Evolutionary conservation across 2,888 invertebrate genomes (phyloP).

Genomic region (Holacanthella duospinosa): DNA sequence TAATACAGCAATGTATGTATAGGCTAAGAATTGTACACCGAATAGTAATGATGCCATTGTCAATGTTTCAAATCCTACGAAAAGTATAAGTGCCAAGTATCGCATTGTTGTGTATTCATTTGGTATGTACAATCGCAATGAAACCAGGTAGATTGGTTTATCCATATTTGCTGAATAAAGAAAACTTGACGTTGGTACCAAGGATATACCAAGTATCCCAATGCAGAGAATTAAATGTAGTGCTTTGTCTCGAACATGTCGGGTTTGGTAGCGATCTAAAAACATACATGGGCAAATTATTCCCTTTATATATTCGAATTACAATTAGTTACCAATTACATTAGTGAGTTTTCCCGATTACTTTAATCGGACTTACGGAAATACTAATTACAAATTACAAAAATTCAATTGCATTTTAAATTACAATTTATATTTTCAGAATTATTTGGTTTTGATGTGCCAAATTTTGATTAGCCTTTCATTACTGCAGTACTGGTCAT

Average conservation of each 20-base stretch:
- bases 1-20: neutral
- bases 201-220: neutral
- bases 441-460: too few species aligned
- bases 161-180: neutral
- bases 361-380: too few species aligned
- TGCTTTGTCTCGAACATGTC: neutral
- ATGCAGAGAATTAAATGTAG: neutral
- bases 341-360: too few species aligned
- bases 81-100: neutral
- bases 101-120: neutral
- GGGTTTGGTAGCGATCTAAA: neutral
- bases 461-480: too few species aligned
- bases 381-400: too few species aligned
- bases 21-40: neutral
- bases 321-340: too few species aligned
- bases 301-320: neutral
- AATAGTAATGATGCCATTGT: neutral
- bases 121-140: neutral
- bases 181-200: neutral
- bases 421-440: too few species aligned
- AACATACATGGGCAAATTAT: neutral
- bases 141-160: neutral
- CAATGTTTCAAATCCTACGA: neutral
- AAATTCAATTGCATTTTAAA: too few species aligned
- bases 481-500: too few species aligned